Conservation (phyloP, 2,113 vertebrate species). For the Myrmecobius fasciatus region DNA sequence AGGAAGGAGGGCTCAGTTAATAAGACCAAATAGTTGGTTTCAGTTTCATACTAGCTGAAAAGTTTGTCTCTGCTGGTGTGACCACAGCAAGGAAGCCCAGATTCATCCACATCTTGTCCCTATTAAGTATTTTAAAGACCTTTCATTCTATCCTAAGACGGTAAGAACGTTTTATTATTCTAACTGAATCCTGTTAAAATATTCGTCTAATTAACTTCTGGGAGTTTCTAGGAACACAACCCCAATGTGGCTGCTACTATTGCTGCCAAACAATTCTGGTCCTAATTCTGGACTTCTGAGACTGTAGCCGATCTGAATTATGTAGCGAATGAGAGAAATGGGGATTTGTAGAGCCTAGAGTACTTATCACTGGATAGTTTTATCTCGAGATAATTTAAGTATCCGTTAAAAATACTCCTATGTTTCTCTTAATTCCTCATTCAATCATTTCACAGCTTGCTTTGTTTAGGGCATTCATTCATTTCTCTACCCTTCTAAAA, state of each 20-base stretch:
- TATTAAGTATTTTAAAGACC: conserved; percentile 35
- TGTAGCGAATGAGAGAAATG: neutral
- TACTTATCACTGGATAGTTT: conserved; percentile 29
- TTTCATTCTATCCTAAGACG: conserved; percentile 16
- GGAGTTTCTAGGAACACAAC: conserved; percentile 18
- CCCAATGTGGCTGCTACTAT: neutral
- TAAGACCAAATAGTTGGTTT: conserved; percentile 2
- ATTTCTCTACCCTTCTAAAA: conserved; percentile 2
- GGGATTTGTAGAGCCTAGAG: neutral
- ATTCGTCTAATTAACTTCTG: conserved; percentile 32
- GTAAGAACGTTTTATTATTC: conserved; percentile 38
- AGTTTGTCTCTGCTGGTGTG: conserved; percentile 1
- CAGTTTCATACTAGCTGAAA: conserved; percentile 16
- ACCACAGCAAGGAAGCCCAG: conserved; percentile 2
- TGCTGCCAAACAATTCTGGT: neutral
- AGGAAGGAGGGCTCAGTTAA: conserved; percentile 26
- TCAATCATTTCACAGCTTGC: conserved; percentile 37
- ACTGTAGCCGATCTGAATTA: neutral
- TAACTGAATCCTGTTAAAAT: neutral
- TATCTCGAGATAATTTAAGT: conserved; percentile 49
- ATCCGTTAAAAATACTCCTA: conserved; percentile 25
- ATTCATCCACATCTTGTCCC: neutral
- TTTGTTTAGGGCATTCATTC: conserved; percentile 33
- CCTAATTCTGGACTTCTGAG: neutral
- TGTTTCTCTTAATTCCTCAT: conserved; percentile 31